Evolutionary conservation across 2,797 vertebrate species (phyloP), one percentile per base, ranked within the genome.

Genomic region (Echeneis naucrates): DNA sequence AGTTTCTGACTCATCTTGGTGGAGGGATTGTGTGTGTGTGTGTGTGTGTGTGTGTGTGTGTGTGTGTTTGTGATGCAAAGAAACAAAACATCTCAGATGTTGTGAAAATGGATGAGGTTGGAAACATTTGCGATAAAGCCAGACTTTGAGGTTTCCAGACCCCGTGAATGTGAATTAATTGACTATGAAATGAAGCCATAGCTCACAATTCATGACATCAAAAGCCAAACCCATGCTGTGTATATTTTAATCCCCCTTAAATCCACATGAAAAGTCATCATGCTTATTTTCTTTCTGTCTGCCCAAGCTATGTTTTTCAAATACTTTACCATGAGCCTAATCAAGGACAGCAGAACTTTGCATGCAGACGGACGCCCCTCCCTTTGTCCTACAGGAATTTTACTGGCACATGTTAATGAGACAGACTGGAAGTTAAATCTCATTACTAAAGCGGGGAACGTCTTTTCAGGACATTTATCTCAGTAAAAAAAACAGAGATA

Each of bases 331-430:
- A 30, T 7, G 58, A 35, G 35, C n/a, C 38, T 56, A 13, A 48
- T 45, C 1, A 30, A 44, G 26, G 5, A 58, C 14, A 60, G 40
- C 32, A n/a, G n/a, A 26, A 8, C 24, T 27, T 24, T 1, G 19
- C 13, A 16, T 30, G 60, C 65, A 75, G 35, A 47, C 44, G n/a
- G 9, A 42, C 9, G 2, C 4, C 6, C 19, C 47, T 55, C 62
- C 63, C 61, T 27, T 27, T 42, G 53, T n/a, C 27, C 40, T 38
- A 27, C 54, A 33, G 2, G 33, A 8, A 0, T 27, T 76, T 62
- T 59, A 74, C 26, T 2, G 26, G 24, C 4, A 5, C 2, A 11
- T 66, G 42, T 62, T 63, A 59, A 67, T 75, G 45, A 75, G 40
- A 47, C 54, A 65, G 21, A 44, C 38, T 3, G 17, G 1, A 45